A percentile compares a stretch with the other conserved stretches of the same genome.
Evolutionary conservation across 2,797 vertebrate genomes (phyloP).

Genomic region (Pipistrellus pipistrellus): DNA sequence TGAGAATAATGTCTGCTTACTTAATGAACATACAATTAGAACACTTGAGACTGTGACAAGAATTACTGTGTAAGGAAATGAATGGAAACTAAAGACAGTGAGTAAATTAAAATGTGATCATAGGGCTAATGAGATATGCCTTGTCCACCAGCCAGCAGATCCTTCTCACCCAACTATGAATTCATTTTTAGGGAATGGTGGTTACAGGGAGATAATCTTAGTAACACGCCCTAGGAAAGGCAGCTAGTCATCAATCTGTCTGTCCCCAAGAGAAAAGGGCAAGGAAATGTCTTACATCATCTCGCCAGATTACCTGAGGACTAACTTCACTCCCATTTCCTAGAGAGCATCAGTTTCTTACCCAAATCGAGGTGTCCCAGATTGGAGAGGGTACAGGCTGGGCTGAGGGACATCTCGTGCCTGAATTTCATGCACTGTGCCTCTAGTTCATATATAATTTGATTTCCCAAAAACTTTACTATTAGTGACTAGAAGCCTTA

Average conservation of each 20-base stretch:
- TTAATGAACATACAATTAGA: constrained; percentile 47
- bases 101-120: constrained; percentile 58
- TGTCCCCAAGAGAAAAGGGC: background rate
- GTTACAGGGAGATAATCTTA: background rate
- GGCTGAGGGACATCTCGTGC: too few species aligned
- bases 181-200: background rate
- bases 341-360: background rate
- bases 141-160: background rate
- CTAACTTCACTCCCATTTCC: background rate
- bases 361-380: background rate
- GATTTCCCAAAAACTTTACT: background rate
- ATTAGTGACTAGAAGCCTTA: background rate
- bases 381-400: too few species aligned
- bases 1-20: constrained; percentile 35
- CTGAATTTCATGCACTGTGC: too few species aligned
- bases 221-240: background rate
- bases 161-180: background rate
- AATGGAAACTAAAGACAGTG: constrained; percentile 22
- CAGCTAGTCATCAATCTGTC: background rate
- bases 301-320: background rate
- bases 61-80: constrained; percentile 50
- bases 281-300: background rate
- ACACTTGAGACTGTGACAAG: constrained; percentile 1
- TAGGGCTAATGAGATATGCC: constrained; percentile 31
- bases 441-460: background rate